A percentile compares a stretch with the other conserved stretches of the same genome.
Evolutionary conservation across 1,140 invertebrate genomes (phyloP).

Genomic region (Drosophila takahashii): DNA sequence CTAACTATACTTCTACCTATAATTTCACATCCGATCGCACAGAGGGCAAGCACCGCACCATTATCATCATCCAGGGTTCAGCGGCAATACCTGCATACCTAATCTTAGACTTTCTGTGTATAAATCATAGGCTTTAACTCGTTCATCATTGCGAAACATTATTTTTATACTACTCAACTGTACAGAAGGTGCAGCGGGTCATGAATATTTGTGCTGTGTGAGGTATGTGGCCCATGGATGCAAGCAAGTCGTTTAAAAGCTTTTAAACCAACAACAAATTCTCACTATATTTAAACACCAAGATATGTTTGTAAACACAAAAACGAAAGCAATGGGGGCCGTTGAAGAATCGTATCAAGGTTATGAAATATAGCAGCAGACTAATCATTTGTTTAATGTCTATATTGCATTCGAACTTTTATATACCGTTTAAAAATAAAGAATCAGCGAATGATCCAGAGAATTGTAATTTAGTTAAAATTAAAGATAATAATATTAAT

Average conservation of each 20-base stretch:
- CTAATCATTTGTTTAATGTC: constrained; percentile 48
- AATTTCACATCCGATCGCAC: constrained; percentile 45
- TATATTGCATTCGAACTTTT: constrained; percentile 53
- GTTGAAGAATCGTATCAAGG: constrained; percentile 11
- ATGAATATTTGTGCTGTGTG: constrained; percentile 15
- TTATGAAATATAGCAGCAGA: constrained; percentile 11
- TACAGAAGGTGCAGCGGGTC: constrained; percentile 36
- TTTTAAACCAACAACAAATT: constrained; percentile 72
- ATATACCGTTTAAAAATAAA: constrained; percentile 51
- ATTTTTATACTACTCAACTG: constrained; percentile 45
- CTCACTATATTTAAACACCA: constrained; percentile 69
- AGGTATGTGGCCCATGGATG: constrained; percentile 8
- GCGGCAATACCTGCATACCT: constrained; percentile 44
- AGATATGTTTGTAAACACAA: constrained; percentile 50
- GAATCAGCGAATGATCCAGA: constrained; percentile 27
- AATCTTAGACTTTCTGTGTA: constrained; percentile 59
- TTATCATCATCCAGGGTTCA: constrained; percentile 23
- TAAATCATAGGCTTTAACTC: constrained; percentile 63
- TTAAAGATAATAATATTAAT: constrained; percentile 51
- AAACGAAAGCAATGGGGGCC: constrained; percentile 38
- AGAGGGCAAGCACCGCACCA: constrained; percentile 33
- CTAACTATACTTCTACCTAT: constrained; percentile 62
- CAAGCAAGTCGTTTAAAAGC: constrained; percentile 62
- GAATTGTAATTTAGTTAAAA: constrained; percentile 63
- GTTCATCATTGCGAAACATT: constrained; percentile 25